Conservation (phyloP, 2,113 vertebrate species). For the Chaenogobius annularis region DNA sequence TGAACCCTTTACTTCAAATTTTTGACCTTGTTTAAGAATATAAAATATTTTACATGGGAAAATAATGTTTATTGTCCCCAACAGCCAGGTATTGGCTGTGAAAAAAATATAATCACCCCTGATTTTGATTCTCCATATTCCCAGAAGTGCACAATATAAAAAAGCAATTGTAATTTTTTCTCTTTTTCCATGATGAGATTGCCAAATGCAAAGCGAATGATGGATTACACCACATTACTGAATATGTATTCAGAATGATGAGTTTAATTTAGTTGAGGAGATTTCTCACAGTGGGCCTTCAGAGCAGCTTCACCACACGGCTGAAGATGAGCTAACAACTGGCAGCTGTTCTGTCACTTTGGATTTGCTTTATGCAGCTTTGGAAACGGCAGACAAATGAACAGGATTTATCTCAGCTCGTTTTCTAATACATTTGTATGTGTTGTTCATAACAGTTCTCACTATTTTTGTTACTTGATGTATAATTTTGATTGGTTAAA, state of each 20-base stretch:
- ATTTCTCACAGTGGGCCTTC: conserved; percentile 34
- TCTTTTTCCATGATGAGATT: not conserved
- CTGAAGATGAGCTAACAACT: conserved; percentile 40
- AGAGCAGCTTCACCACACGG: conserved; percentile 34
- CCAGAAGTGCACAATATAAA: not conserved
- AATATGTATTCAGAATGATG: not conserved
- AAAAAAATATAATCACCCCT: too few relatives aligned
- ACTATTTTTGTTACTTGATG: not conserved
- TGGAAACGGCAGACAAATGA: conserved; percentile 42
- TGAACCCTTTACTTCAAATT: too few relatives aligned
- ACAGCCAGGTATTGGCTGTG: too few relatives aligned
- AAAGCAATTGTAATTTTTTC: not conserved
- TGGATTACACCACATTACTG: not conserved
- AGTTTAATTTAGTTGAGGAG: conserved; percentile 21
- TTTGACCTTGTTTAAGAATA: too few relatives aligned
- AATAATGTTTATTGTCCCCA: too few relatives aligned
- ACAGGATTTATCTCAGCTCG: conserved; percentile 12
- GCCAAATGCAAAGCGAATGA: not conserved
- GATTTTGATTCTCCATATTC: too few relatives aligned
- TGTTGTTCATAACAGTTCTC: not conserved
- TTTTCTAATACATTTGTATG: not conserved
- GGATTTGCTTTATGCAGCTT: conserved; percentile 37
- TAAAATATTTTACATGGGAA: too few relatives aligned
- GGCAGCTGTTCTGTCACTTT: conserved; percentile 51
- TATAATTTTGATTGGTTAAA: not conserved